Evolutionary conservation across 2,113 vertebrate species (phyloP), one percentile per base, ranked within the genome.

Genomic region (Paramisgurnus dabryanus): DNA sequence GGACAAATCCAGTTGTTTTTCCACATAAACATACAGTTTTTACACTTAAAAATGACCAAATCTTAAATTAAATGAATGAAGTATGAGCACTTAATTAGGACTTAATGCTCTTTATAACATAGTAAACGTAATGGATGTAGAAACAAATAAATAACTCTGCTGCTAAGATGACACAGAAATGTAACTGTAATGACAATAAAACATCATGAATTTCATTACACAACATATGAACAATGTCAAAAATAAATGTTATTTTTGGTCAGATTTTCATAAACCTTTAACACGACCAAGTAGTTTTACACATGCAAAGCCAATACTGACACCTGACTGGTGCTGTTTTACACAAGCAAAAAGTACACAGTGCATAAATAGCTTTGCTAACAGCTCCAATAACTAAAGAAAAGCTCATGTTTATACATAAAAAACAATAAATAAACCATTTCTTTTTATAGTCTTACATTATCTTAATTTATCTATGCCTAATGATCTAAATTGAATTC

Each of bases 41-140:
- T 57, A n/a, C 50, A 60, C 40, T 73, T 5, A 73, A 57, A 74
- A 45, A 47, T 74, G 55, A 45, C 12, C 22, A 74, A 41, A 61
- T 45, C 15, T 57, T 41, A 34, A 34, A 1, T 34, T 34, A 45
- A 45, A 10, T 47, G 22, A 9, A 8, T 63, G n/a, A 6, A 61
- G 49, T 50, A 50, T 50, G 10, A 22, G 22, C 22, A 22, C 22
- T 22, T 0, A 22, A 22, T 22, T 22, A 22, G 22, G 22, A 22
- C 22, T 22, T 22, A 22, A 22, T 22, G 22, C 22, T 22, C 22
- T 22, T 50, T 61, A 18, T 34, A 13, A 10, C 43, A 58, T 10
- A 45, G 11, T 17, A 22, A 17, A 63, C 11, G 49, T 49, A 41
- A 39, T 60, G 40, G 45, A 34, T 34, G 27, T 34, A 34, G 27